phyloP scores from a whole-genome alignment of 2,113 vertebrate species.

The Syngnathus scovelli region DNA sequence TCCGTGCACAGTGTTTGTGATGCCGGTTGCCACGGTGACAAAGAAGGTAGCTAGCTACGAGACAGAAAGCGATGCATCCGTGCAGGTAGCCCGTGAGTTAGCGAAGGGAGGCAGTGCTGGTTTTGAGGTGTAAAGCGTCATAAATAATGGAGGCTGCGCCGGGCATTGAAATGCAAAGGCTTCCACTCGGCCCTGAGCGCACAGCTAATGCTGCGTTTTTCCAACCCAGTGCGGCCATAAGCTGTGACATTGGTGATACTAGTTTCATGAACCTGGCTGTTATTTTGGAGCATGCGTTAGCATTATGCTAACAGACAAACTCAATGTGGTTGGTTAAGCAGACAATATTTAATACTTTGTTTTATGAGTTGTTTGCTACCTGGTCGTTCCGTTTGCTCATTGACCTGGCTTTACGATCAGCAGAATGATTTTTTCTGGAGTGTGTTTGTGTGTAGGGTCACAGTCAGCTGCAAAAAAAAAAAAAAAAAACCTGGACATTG shows the following conservation, averaged over 20 bases:
- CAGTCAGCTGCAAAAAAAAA: conserved; percentile 38
- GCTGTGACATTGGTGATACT: background rate
- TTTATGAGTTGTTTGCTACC: too few species aligned
- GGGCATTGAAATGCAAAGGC: conserved; percentile 78
- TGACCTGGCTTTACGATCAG: background rate
- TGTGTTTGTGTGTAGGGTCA: conserved; percentile 16
- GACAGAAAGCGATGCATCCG: conserved; percentile 38
- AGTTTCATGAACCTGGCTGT: background rate
- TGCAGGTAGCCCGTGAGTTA: conserved; percentile 39
- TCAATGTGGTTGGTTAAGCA: too few species aligned
- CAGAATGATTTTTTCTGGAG: background rate
- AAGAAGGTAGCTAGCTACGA: conserved; percentile 41
- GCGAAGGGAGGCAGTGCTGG: conserved; percentile 54
- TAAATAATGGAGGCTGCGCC: conserved; percentile 75
- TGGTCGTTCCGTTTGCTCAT: too few species aligned
- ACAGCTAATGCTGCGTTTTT: conserved; percentile 73
- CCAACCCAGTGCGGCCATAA: conserved; percentile 34
- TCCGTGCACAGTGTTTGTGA: conserved; percentile 29
- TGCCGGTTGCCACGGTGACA: conserved; percentile 73
- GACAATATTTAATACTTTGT: too few species aligned
- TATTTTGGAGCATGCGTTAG: background rate
- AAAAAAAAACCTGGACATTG: conserved; percentile 37
- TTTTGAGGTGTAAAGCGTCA: conserved; percentile 75
- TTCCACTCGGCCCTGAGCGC: conserved; percentile 61
- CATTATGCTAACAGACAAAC: background rate